Evolutionary conservation across 37 sponge, comb jelly and placozoan genomes (phyloP), one percentile per base, ranked within the genome.

Genomic region (Corticium candelabrum): DNA sequence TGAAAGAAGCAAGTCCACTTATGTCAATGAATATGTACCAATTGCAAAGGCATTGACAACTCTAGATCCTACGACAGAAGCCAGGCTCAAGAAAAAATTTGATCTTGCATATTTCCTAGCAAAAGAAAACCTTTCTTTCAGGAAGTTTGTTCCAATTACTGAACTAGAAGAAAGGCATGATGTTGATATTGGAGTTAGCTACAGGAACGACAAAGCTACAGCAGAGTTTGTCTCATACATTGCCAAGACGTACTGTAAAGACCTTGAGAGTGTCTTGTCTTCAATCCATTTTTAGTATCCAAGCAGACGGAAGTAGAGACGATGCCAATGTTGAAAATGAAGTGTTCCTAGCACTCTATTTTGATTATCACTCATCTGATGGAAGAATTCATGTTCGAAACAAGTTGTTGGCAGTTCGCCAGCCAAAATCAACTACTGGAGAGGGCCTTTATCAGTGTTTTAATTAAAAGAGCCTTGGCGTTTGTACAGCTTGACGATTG

Each of bases 111-210:
- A 70, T 5, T 4, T 70, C 5, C 35, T 70, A 29, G 7, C 29
- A 4, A 34, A 29, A 70, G 73, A 70, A 70, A 4, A 70, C 36
- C 4, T 70, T 5, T 4, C 73, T 29, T 34, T 70, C 36, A 15
- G 31, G 36, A 70, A 35, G 36, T 29, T 70, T 4, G 73, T 4
- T 7, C 5, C 33, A 32, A 29, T 70, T 32, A 74, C 76, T 69
- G 76, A 85, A 34, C 77, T 85, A 31, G 41, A 80, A 34, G 69
- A 74, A 35, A 34, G 75, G n/a, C 82, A 86, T 56, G 82, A 82
- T 27, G 86, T 86, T 30, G 76, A 86, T 43, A 1, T 82, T 33
- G 86, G 82, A 4, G 21, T 68, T 41, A 40, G 68, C 39, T 82
- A 80, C 32, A 41, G 74, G 80, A 70, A 34, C 36, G 73, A 70